Base-by-base conservation (phyloP, 2,888 invertebrate genomes). In the Myopa testacea region DNA sequence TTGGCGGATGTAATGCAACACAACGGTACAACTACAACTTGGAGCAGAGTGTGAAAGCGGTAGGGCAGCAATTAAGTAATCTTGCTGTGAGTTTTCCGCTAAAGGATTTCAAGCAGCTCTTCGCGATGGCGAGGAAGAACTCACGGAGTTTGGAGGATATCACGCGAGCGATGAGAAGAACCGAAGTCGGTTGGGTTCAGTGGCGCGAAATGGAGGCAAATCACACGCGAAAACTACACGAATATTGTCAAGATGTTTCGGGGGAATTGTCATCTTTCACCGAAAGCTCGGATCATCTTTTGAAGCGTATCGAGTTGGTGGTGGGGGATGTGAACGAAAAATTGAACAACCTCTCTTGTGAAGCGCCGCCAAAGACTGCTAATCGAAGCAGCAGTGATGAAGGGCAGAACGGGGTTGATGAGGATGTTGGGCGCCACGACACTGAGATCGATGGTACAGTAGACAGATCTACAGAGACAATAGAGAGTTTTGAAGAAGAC, bases 211-310 rank as follows among this genome's bases (percentile, higher is more conserved):
- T 85, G 62, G 81, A 82, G 52, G 79, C 82, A 14, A 82, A 82
- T 45, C 80, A 81, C 6, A 34, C 78, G 69, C 63, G 78, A 38
- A 79, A 77, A 68, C 79, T 81, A 14, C 72, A 80, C 7, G 83
- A 82, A 60, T 85, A 84, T 71, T 88, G 87, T 76, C 83, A 84
- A 71, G 82, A 84, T 12, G 84, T 86, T 19, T 84, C 85, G 26
- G 84, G 84, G 75, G 86, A 88, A 79, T 69, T 89, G 4, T 82
- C 84, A 5, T 84, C 86, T n/a, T 87, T 87, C 78, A 86, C 88
- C 0, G 85, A 84, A 80, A 88, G 86, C 80, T 86, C 88, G 4
- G 87, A 87, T 81, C 80, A 85, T 74, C 65, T 89, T 40, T 79
- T 89, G 55, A 87, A 88, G 77, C 85, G 85, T 60, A 84, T 87